Evolutionary conservation across 1,140 invertebrate genomes (phyloP).

Genomic region (Radopholus similis): DNA sequence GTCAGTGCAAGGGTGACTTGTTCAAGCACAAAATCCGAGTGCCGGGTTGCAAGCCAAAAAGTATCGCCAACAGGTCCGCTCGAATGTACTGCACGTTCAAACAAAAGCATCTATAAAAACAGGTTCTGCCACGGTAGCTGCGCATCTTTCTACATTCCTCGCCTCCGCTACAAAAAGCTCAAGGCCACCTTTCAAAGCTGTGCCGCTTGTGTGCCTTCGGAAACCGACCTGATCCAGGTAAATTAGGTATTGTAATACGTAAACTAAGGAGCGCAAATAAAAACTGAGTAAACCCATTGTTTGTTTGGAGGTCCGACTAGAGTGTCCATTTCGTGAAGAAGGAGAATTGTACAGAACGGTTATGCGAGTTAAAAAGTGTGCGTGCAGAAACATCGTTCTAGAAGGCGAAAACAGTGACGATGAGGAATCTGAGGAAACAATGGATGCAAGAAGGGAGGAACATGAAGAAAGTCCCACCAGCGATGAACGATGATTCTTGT

Average conservation of each 20-base stretch:
- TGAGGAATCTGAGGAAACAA: neutral
- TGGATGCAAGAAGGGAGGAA: neutral
- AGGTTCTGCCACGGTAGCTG: constrained; percentile 52
- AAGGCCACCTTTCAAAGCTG: constrained; percentile 50
- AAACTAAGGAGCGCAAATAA: neutral
- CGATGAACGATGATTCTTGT: no score
- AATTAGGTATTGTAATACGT: neutral
- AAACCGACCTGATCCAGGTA: constrained; percentile 41
- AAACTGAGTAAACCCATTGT: neutral
- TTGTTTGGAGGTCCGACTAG: constrained; percentile 14
- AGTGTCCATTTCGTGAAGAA: constrained; percentile 45
- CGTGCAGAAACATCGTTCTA: constrained; percentile 36
- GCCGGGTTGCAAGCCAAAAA: constrained; percentile 42
- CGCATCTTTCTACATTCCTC: constrained; percentile 47
- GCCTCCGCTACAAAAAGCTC: constrained; percentile 44
- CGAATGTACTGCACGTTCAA: no score
- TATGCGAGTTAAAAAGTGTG: constrained; percentile 42
- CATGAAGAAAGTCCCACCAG: no score
- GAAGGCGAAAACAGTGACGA: constrained; percentile 23
- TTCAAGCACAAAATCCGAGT: constrained; percentile 47
- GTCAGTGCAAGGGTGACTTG: no score
- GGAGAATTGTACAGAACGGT: constrained; percentile 26
- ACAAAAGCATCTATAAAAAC: neutral
- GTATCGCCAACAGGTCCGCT: constrained; percentile 34
- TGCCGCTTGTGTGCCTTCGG: constrained; percentile 45